Base-by-base conservation (phyloP, 2,888 invertebrate genomes). In the Nephrotoma guestfalica region DNA sequence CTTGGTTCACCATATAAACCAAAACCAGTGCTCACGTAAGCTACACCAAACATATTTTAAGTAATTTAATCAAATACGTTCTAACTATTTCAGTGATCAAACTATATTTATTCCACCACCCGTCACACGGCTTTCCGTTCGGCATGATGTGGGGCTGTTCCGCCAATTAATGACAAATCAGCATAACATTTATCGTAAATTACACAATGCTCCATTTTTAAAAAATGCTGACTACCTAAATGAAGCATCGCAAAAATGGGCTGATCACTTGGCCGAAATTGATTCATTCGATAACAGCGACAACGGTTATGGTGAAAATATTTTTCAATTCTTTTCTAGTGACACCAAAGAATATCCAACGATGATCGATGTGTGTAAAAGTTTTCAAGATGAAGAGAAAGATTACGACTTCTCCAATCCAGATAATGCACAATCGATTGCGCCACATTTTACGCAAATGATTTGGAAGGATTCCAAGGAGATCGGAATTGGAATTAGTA, bases 261-360 rank as follows among this genome's bases (percentile, higher is more conserved):
- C 86, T 0, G 40, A 86, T 9, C 30, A 40, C 4, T 86, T 45
- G 9, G 40, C 45, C 15, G 45, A 45, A 40, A 9, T 4, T 0
- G 45, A 40, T n/a, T 4, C 9, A 4, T 18, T 18, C 40, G 45
- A 86, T 40, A 6, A 47, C 30, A 42, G 71, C 30, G 71, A 86
- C 3, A 47, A 15, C 13, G 45, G 4, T 13, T 86, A 86, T 86
- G 86, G 86, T 86, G 86, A 86, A 45, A 86, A 86, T 86, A 86
- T 86, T 40, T 86, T 18, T 30, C 30, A 30, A 30, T 71, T 30
- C 71, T 71, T 71, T 30, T 30, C 71, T 0, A 9, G 3, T n/a
- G 30, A n/a, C 30, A 45, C 6, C 9, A 43, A 45, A n/a, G 13
- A 7, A 18, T 43, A 86, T 40, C 45, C 45, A 9, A 47, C 13